Base-by-base conservation (phyloP, 2,797 vertebrate species). In the Channa striata region DNA sequence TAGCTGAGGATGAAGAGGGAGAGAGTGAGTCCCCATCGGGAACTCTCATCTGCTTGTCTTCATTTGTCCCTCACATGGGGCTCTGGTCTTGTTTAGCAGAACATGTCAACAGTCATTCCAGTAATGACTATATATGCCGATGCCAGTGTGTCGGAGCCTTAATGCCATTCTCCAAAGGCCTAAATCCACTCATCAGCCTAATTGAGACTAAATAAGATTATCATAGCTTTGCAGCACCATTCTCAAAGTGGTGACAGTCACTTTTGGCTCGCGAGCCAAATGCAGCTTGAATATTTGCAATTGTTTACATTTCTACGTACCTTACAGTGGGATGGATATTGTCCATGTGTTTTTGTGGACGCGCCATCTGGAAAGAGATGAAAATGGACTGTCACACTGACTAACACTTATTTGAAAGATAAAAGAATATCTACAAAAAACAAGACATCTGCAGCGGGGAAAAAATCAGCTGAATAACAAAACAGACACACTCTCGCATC, bases 31-130 rank as follows among this genome's bases (percentile, higher is more conserved):
- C 75, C 60, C 74, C 74, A 64, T 72, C 75, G 86, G 71, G 74
- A 88, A 75, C 77, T 73, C 83, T 88, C 85, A 86, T 91, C 80
- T 91, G 87, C 82, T 91, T 85, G 84, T 92, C 87, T 91, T 91
- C 82, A 90, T 89, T 89, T 87, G 90, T 87, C 80, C 74, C 72
- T 85, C 77, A 81, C 85, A 86, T 79, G 80, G 83, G 74, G 59
- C 80, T 80, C 84, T 80, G 86, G 74, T 80, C 79, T 80, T 69
- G 77, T 89, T 91, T 82, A 80, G 78, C 50, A 7, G 69, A 78
- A 84, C 58, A 80, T 89, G 83, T 87, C 87, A 85, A 72, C 78
- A 75, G 65, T 86, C 74, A 64, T 86, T 85, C 73, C 77, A 62
- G 66, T 85, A 84, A 89, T 77, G 75, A 84, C 79, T 85, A 43